Percentiles rank a stretch among this genome's conserved stretches.
These are phyloP conservation scores for Rhabdomys dilectus DNA, from an alignment of 2,113 vertebrate species.

Conservation along the genomic window DNA sequence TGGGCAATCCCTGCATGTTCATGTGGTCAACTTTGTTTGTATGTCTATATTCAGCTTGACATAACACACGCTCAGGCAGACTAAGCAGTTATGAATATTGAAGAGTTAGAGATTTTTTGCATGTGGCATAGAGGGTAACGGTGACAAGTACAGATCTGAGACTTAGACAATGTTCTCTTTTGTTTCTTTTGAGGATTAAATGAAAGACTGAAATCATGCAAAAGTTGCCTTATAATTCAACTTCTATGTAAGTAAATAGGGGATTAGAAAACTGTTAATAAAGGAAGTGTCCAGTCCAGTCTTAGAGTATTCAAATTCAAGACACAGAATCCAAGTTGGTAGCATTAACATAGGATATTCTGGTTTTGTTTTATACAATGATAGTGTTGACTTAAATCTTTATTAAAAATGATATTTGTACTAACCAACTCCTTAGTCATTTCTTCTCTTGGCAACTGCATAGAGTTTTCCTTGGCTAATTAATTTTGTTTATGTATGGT, in stretches of 20 bases:
- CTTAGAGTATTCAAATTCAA: not conserved
- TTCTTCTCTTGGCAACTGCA: not conserved
- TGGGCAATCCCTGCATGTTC: not conserved
- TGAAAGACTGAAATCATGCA: not conserved
- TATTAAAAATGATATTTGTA: not conserved
- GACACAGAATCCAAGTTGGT: not conserved
- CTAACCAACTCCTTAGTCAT: not conserved
- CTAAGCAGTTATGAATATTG: not conserved
- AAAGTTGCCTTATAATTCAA: not conserved
- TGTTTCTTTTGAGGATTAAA: slow-evolving; percentile 4
- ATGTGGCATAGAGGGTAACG: not conserved
- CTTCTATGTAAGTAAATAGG: not conserved
- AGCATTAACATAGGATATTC: not conserved
- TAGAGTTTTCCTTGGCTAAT: not conserved
- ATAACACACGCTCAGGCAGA: not conserved
- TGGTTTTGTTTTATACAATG: not conserved
- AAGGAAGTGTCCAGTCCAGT: not conserved
- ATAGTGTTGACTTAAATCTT: not conserved
- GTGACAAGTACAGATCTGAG: not conserved
- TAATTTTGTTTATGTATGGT: not conserved
- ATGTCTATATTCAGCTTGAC: not conserved
- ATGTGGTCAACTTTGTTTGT: not conserved
- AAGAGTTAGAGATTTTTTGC: not conserved
- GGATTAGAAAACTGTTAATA: not conserved
- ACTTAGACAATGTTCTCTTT: not conserved